These are phyloP conservation scores for Meliscaeva auricollis DNA, from an alignment of 2,888 invertebrate species.

Conservation along the genomic window DNA sequence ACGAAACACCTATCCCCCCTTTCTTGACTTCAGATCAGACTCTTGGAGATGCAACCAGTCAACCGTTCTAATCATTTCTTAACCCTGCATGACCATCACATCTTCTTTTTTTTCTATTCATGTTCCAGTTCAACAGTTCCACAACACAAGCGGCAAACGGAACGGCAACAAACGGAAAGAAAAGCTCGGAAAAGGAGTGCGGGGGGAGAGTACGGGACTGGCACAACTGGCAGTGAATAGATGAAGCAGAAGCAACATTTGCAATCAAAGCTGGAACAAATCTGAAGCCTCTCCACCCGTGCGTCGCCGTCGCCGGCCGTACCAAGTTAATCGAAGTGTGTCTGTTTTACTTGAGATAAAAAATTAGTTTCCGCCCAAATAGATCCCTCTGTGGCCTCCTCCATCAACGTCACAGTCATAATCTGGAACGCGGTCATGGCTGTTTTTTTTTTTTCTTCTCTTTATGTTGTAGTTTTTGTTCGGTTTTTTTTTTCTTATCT, in stretches of 20 bases:
- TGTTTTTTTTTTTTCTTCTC: slow-evolving; percentile 8
- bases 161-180: background rate
- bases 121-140: slow-evolving; percentile 60
- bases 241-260: slow-evolving; percentile 21
- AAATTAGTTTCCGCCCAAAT: slow-evolving; percentile 70
- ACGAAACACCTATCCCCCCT: slow-evolving; percentile 39
- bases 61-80: slow-evolving; percentile 67
- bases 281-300: slow-evolving; percentile 34
- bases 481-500: slow-evolving; percentile 47
- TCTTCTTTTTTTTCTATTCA: slow-evolving; percentile 15
- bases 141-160: background rate
- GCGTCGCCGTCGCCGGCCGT: background rate
- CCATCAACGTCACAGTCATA: slow-evolving; percentile 50
- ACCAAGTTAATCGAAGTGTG: slow-evolving; percentile 68
- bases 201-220: background rate
- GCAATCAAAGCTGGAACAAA: slow-evolving; percentile 51
- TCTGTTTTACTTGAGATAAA: slow-evolving; percentile 68
- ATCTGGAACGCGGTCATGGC: slow-evolving; percentile 68
- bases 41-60: slow-evolving; percentile 57
- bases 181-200: background rate
- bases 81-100: slow-evolving; percentile 66
- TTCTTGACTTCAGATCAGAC: slow-evolving; percentile 13
- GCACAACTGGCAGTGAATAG: background rate
- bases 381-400: slow-evolving; percentile 41
- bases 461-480: background rate